A percentile compares a stretch with the other conserved stretches of the same genome.
phyloP scores from a whole-genome alignment of 1,140 invertebrate genomes.

The Bombus consobrinus region DNA sequence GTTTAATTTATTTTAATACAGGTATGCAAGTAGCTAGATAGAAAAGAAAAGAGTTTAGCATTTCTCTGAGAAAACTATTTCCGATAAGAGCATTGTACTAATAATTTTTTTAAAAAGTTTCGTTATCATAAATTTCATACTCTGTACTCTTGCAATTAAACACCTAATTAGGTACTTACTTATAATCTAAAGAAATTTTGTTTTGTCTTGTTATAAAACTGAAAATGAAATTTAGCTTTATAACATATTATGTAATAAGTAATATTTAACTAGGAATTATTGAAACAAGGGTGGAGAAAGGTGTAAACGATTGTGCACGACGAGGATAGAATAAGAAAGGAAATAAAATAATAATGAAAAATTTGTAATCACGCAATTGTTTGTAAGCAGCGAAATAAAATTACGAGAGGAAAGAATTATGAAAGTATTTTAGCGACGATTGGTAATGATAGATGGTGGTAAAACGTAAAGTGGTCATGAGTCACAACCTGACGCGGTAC shows the following conservation, averaged over 20 bases:
- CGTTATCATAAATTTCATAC: background rate
- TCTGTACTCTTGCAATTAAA: background rate
- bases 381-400: background rate
- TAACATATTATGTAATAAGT: no score
- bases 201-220: background rate
- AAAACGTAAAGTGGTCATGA: slow-evolving; percentile 66
- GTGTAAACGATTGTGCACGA: background rate
- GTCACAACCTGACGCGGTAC: slow-evolving; percentile 70
- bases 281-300: background rate
- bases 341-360: background rate
- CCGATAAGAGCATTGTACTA: no score
- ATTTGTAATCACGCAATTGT: background rate
- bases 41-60: no score
- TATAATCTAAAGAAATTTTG: background rate
- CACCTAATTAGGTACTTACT: no score
- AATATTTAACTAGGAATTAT: no score
- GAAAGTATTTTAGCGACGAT: background rate
- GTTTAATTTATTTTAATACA: background rate
- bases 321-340: background rate
- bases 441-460: slow-evolving; percentile 1
- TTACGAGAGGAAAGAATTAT: background rate
- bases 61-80: no score
- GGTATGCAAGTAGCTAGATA: no score
- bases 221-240: background rate
- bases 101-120: background rate